These are phyloP conservation scores for Aricia agestis DNA, from an alignment of 1,140 invertebrate genomes.

Conservation along the genomic window DNA sequence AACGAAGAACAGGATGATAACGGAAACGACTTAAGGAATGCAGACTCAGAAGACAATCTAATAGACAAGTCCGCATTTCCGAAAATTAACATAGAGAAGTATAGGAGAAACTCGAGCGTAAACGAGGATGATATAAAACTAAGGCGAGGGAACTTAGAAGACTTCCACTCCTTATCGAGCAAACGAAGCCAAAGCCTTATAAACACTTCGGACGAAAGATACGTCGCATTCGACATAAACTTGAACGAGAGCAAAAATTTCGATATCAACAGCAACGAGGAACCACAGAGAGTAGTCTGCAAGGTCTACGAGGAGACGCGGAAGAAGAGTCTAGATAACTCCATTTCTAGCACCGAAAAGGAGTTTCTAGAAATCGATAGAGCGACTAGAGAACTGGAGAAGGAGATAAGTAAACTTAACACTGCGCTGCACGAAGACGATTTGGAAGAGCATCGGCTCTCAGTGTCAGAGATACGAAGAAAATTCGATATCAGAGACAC, in stretches of 20 bases:
- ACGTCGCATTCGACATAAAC: slow-evolving; percentile 57
- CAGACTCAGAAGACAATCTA: slow-evolving; percentile 52
- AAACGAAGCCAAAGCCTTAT: slow-evolving; percentile 66
- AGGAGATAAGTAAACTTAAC: slow-evolving; percentile 67
- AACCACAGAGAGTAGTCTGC: slow-evolving; percentile 61
- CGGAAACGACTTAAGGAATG: slow-evolving; percentile 26
- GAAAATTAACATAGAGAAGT: slow-evolving; percentile 61
- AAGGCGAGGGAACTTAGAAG: slow-evolving; percentile 63
- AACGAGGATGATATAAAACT: slow-evolving; percentile 65
- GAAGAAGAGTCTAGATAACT: slow-evolving; percentile 61
- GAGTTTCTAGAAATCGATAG: slow-evolving; percentile 72
- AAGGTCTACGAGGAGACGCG: slow-evolving; percentile 56
- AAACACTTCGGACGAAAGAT: slow-evolving; percentile 49
- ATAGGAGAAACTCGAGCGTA: slow-evolving; percentile 67
- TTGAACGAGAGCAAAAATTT: slow-evolving; percentile 49
- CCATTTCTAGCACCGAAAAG: slow-evolving; percentile 65
- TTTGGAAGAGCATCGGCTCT: slow-evolving; percentile 39
- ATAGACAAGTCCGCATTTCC: slow-evolving; percentile 47
- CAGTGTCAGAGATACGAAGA: slow-evolving; percentile 64
- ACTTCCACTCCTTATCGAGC: slow-evolving; percentile 53
- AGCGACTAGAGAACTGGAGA: slow-evolving; percentile 64
- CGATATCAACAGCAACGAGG: slow-evolving; percentile 57
- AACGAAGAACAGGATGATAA: slow-evolving; percentile 18
- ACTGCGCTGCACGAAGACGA: slow-evolving; percentile 61
- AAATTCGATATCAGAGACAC: slow-evolving; percentile 58